A percentile compares a stretch with the other conserved stretches of the same genome.
Evolutionary conservation across 2,888 invertebrate species (phyloP).

Genomic region (Lepidocyrtoides sp.): DNA sequence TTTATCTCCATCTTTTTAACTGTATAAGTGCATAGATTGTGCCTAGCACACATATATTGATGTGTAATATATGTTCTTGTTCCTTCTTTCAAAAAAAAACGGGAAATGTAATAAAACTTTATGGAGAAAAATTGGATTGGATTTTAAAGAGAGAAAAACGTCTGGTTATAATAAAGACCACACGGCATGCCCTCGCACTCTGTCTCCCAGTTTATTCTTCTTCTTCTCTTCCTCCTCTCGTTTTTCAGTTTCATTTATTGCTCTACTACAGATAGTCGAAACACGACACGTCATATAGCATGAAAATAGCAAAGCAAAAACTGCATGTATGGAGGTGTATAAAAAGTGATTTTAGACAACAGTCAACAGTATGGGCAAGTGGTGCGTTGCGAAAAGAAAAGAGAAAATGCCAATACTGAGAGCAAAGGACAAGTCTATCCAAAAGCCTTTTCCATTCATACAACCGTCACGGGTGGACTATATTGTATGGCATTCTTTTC

Average conservation of each 20-base stretch:
- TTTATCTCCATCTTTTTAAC: background rate
- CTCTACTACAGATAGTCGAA: background rate
- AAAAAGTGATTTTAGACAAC: slow-evolving; percentile 24
- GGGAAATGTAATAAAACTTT: slow-evolving; percentile 40
- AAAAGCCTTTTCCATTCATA: background rate
- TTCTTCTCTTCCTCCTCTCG: background rate
- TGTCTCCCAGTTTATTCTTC: background rate
- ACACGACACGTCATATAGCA: background rate
- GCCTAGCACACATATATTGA: background rate
- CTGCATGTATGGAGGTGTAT: too few species aligned
- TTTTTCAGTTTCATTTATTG: background rate
- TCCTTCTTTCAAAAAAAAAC: background rate
- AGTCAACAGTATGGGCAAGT: background rate
- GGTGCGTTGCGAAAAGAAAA: background rate
- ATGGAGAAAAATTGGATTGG: slow-evolving; percentile 58
- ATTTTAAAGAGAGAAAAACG: slow-evolving; percentile 41
- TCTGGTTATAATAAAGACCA: slow-evolving; percentile 47
- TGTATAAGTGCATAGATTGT: background rate
- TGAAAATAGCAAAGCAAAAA: slow-evolving; percentile 25
- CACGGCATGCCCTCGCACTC: slow-evolving; percentile 5
- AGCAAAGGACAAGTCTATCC: slow-evolving; percentile 23
- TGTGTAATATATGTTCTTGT: background rate
- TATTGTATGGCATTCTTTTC: slow-evolving; percentile 49
- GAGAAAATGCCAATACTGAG: slow-evolving; percentile 7
- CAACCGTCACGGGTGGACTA: slow-evolving; percentile 21